Percentiles rank a stretch among this genome's conserved stretches.
These are phyloP conservation scores for Menidia menidia DNA, from an alignment of 2,797 vertebrate species.

Conservation along the genomic window DNA sequence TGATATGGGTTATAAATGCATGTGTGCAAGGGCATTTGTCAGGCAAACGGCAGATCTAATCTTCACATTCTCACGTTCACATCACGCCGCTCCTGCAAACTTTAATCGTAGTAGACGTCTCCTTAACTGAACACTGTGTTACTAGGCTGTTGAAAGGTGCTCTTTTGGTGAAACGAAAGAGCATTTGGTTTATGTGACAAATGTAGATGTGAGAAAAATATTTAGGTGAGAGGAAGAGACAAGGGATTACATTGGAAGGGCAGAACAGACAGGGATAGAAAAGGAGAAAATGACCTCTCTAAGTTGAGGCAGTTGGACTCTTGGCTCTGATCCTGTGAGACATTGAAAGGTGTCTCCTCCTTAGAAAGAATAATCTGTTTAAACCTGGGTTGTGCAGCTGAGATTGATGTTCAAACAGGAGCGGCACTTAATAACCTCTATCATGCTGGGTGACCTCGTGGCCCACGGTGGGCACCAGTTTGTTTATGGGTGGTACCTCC, in stretches of 20 bases:
- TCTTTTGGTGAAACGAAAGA: constrained; percentile 33
- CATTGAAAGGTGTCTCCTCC: constrained; percentile 71
- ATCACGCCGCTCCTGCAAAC: constrained; percentile 31
- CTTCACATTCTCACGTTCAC: constrained; percentile 53
- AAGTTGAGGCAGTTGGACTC: constrained; percentile 59
- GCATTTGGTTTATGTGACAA: constrained; percentile 19
- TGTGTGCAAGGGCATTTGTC: constrained; percentile 42
- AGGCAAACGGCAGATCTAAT: constrained; percentile 49
- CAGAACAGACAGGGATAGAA: constrained; percentile 33
- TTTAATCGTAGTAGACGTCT: constrained; percentile 55
- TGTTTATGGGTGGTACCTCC: constrained; percentile 89
- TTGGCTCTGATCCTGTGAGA: constrained; percentile 78
- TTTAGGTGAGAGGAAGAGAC: constrained; percentile 22
- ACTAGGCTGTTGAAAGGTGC: constrained; percentile 55
- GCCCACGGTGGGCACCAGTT: constrained; percentile 75
- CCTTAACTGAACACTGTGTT: constrained; percentile 53
- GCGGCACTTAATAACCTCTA: constrained; percentile 84
- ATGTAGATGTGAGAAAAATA: constrained; percentile 3
- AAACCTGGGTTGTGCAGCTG: constrained; percentile 63
- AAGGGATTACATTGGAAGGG: constrained; percentile 27
- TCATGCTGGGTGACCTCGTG: constrained; percentile 74
- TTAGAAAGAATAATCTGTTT: constrained; percentile 79
- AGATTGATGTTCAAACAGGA: constrained; percentile 81
- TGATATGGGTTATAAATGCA: constrained; percentile 56
- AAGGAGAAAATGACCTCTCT: constrained; percentile 69